Evolutionary conservation across 2,888 invertebrate species (phyloP), one percentile per base, ranked within the genome.

Genomic region (Amblyjoppa proteus): DNA sequence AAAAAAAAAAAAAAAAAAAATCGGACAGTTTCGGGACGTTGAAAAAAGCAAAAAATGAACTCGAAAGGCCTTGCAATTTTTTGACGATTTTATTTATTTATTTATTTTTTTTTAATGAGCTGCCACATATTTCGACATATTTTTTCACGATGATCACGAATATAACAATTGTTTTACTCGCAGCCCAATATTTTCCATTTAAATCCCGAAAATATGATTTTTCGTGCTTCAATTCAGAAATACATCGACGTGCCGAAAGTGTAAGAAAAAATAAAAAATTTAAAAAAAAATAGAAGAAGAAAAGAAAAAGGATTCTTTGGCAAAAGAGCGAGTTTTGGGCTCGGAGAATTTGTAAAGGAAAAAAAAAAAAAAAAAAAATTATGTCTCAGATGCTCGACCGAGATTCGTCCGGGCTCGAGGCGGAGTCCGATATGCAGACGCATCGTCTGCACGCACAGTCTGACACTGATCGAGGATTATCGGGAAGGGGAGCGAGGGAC

Each of bases 371-470:
- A 20, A 20, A 20, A 20, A 20, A 25, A n/a, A n/a, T n/a, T 34
- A 64, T 64, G 34, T 64, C n/a, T 7, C 31, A 64, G 64, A 64
- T 64, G 13, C 34, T 64, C 64, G 64, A 34, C 53, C 20, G n/a
- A 71, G 73, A 73, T 73, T 58, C 9, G 41, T 73, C 25, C 25
- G 7, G n/a, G n/a, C 13, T 73, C 25, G 41, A 56, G 6, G 6
- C 38, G 9, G 71, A 20, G 3, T 28, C 58, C 28, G 53, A 71
- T 53, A 71, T 53, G 71, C 70, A 70, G 70, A 31, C 71, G 71
- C 73, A 73, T 71, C 58, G 73, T 58, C 71, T 71, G 71, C 73
- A 73, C 73, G 56, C 11, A 56, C 41, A 28, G 56, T 58, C 34
- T 71, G 53, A 25, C 51, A n/a, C 34, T 76, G 76, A 64, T 73